Evolutionary conservation across 2,888 invertebrate species (phyloP), one percentile per base, ranked within the genome.

Genomic region (Eupithecia subfuscata): DNA sequence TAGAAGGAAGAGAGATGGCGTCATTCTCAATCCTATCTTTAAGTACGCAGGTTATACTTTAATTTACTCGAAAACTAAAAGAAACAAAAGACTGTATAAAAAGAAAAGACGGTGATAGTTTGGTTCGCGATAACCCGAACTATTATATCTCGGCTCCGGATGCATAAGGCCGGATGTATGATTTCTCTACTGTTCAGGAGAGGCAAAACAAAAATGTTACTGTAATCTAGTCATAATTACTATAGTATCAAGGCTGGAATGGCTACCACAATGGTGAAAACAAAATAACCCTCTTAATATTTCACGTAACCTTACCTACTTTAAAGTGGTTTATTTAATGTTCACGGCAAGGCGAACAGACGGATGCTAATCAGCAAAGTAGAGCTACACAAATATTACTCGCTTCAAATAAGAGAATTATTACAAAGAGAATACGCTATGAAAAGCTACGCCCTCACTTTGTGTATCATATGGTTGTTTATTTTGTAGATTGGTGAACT

Each of bases 291-390:
- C 12, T 43, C 43, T 12, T 43, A 14, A 43, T 14, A 43, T 43
- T 16, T 45, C 0, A 45, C 45, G 45, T 45, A 45, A 60, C 60
- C 4, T 60, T 60, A 25, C 9, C 60, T 22, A 11, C 22, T 56
- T 60, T 25, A 11, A 22, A 25, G 60, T 12, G 25, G 22, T 60
- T 60, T 60, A 25, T 60, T 56, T 37, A 67, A 67, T 67, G 40
- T 67, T 67, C 65, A n/a, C 18, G 8, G 34, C 65, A 67, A 67
- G 73, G 70, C 48, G 60, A 72, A 30, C 40, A 14, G 74, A 69
- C 60, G 12, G 70, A 72, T 72, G 70, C 64, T 77, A 77, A 77
- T 77, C 74, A 77, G 63, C 63, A 63, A 73, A 77, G 77, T 77
- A 77, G 70, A 75, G 73, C 72, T 73, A 64, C 70, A 75, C 71